These are phyloP conservation scores for Cerastis rubricosa DNA, from an alignment of 2,888 invertebrate genomes.

Conservation along the genomic window DNA sequence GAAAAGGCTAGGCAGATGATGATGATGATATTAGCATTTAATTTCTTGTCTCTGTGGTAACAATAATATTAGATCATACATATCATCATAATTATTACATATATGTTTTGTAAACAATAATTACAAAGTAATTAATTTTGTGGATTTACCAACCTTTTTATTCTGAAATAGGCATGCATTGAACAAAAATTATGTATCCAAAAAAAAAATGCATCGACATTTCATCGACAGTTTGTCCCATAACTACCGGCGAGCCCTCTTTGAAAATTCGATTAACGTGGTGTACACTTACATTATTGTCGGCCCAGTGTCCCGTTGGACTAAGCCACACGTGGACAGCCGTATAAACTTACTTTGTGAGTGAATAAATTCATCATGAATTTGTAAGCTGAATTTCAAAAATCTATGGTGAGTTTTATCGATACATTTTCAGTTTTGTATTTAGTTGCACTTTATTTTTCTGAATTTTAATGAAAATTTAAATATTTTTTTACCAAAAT, in stretches of 20 bases:
- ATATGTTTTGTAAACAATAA: neutral
- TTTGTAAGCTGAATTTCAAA: slow-evolving; percentile 35
- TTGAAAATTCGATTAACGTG: slow-evolving; percentile 89
- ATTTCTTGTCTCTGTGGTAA: neutral
- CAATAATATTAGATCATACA: neutral
- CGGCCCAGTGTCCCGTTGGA: slow-evolving; percentile 83
- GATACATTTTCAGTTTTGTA: slow-evolving; percentile 9
- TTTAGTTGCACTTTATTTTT: neutral
- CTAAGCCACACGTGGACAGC: slow-evolving; percentile 67
- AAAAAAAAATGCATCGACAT: neutral
- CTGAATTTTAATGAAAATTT: neutral
- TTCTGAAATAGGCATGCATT: neutral
- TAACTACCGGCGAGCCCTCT: slow-evolving; percentile 79
- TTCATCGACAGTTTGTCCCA: slow-evolving; percentile 60
- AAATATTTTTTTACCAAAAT: neutral
- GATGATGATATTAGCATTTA: too few species aligned
- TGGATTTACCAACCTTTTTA: neutral
- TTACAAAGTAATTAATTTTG: too few species aligned
- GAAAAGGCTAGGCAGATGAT: too few species aligned
- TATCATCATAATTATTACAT: too few species aligned
- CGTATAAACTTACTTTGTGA: slow-evolving; percentile 45
- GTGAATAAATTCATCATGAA: slow-evolving; percentile 60
- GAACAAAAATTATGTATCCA: neutral
- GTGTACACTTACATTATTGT: slow-evolving; percentile 84
- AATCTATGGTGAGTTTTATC: slow-evolving; percentile 62